Percentiles rank a stretch among this genome's conserved stretches.
Conservation (phyloP, 2,888 invertebrate species). For the Tipula lateralis region DNA sequence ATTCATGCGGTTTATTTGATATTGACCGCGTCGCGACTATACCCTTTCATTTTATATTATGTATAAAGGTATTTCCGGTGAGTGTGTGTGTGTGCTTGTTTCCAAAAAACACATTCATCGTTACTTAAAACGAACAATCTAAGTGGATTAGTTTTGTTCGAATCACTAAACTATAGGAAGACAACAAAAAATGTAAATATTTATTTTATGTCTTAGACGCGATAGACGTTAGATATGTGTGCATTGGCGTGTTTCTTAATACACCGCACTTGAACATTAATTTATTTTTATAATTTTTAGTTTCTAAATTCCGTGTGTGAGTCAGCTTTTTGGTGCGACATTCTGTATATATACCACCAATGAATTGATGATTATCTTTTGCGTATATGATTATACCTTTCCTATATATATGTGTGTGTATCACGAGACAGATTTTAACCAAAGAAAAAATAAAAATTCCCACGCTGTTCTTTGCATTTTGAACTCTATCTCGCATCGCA, state of each 20-base stretch:
- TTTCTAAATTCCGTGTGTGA: background rate
- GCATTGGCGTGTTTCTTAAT: background rate
- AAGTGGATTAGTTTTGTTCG: background rate
- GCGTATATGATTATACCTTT: background rate
- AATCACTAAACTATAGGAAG: background rate
- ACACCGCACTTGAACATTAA: background rate
- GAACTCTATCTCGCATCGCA: conserved; percentile 1
- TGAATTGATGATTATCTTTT: background rate
- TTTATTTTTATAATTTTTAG: background rate
- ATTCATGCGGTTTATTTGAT: background rate
- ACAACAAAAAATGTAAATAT: background rate
- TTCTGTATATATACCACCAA: background rate
- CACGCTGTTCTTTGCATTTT: conserved; percentile 11
- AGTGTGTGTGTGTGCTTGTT: background rate
- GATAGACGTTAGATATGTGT: background rate
- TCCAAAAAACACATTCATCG: background rate
- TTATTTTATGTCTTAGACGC: background rate
- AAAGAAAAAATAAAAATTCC: background rate
- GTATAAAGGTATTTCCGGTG: background rate
- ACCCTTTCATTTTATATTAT: background rate
- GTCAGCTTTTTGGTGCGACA: background rate
- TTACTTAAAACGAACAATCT: background rate
- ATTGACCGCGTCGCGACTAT: background rate
- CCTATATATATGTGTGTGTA: background rate
- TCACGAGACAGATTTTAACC: background rate